These are phyloP conservation scores for Melipona bicolor DNA, from an alignment of 2,888 invertebrate genomes.

Conservation along the genomic window DNA sequence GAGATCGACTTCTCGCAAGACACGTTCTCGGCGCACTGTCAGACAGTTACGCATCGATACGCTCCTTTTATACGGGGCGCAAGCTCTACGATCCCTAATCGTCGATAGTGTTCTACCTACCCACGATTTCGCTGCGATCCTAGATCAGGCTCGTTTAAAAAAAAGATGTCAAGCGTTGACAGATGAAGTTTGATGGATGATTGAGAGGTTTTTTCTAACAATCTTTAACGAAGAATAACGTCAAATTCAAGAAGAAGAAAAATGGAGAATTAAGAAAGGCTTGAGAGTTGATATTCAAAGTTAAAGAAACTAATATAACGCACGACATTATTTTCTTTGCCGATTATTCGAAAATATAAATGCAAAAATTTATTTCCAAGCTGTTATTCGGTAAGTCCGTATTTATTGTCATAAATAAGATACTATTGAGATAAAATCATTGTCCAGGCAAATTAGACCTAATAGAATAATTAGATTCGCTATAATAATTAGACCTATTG, in stretches of 20 bases:
- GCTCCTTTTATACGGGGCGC: constrained; percentile 57
- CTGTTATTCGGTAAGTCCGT: no score
- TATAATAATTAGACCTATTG: no score
- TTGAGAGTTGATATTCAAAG: neutral
- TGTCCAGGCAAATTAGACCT: no score
- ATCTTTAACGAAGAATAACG: neutral
- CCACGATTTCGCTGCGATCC: constrained; percentile 26
- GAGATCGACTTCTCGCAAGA: constrained; percentile 63
- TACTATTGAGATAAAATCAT: no score
- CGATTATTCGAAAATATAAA: no score
- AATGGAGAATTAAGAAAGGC: neutral
- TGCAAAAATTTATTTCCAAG: no score
- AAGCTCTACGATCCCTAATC: constrained; percentile 12
- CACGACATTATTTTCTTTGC: no score
- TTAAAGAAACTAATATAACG: neutral
- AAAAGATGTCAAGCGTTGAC: neutral
- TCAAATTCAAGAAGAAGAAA: neutral
- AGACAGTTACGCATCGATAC: constrained; percentile 55
- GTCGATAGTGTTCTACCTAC: constrained; percentile 15
- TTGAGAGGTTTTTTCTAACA: neutral
- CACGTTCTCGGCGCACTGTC: constrained; percentile 57
- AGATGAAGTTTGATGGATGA: no score
- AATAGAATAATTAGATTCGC: no score
- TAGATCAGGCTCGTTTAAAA: neutral
- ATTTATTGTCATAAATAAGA: no score